Evolutionary conservation across 1,140 invertebrate genomes (phyloP), one percentile per base, ranked within the genome.

Genomic region (Bathynomus jamesi): DNA sequence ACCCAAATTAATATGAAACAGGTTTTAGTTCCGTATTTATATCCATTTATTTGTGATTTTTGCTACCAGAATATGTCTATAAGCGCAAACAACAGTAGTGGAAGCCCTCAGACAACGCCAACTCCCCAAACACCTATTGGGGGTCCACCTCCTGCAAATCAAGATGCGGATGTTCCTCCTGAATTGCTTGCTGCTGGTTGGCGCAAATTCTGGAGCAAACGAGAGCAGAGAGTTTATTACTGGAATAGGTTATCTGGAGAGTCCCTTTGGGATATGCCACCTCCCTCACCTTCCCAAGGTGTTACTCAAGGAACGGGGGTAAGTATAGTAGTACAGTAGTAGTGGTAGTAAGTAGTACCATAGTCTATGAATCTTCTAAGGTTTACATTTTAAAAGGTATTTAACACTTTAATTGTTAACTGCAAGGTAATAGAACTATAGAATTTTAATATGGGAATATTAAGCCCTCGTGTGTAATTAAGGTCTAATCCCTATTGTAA

Each of bases 191-290:
- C 93, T 79, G 91, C 94, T 80, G 96, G 96, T 0, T 98, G 96
- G 96, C 89, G 94, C 75, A 95, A 94, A 79, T 96, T 94, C 81
- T 98, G 95, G 95, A 96, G 94, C 67, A 95, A 95, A 82, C 83
- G 95, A 71, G 95, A 98, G 83, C 94, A 92, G 80, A 84, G 95
- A 25, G 93, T 92, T 5, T 98, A 98, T 82, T 98, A 92, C 83
- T 98, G 95, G 90, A 98, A 98, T 81, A 95, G 95, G 84, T 83
- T 92, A 7, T 95, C 93, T 8, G 93, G 93, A 69, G 93, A 98
- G 84, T 96, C 94, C 61, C 83, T 96, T 66, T 98, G 96, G 95
- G 95, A 98, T 80, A 88, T 95, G 87, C 86, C 85, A 27, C 91
- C 92, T 28, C 84, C 70, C 27, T 32, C 40, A 3, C 64, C 66